Conservation (phyloP, 2,888 invertebrate genomes). For the Barypeithes pellucidus region DNA sequence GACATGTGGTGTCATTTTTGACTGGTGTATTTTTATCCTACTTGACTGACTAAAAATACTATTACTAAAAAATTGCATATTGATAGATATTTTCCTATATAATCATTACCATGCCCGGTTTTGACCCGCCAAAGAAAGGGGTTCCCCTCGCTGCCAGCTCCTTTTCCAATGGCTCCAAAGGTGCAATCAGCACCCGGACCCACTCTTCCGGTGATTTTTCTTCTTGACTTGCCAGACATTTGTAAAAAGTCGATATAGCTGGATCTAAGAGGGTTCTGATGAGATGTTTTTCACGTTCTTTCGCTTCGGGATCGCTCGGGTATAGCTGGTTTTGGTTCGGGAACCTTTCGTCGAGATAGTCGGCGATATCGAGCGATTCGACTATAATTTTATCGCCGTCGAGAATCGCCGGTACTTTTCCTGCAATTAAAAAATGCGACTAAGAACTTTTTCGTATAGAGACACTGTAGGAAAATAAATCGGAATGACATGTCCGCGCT, state of each 20-base stretch:
- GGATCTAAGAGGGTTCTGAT: constrained; percentile 63
- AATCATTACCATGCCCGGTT: constrained; percentile 64
- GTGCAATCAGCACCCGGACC: constrained; percentile 60
- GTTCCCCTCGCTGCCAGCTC: constrained; percentile 61
- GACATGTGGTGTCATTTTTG: no score
- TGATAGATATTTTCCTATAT: background rate
- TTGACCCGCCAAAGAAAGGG: constrained; percentile 64
- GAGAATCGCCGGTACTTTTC: constrained; percentile 72
- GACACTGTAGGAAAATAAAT: no score
- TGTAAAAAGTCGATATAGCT: constrained; percentile 57
- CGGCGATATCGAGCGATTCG: constrained; percentile 73
- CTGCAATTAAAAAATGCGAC: constrained; percentile 60
- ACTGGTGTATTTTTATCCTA: no score
- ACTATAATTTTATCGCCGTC: constrained; percentile 70
- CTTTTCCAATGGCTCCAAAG: constrained; percentile 63
- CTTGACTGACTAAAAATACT: no score
- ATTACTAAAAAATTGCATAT: background rate
- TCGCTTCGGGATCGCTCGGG: constrained; percentile 68
- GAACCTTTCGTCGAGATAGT: constrained; percentile 74
- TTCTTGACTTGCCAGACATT: constrained; percentile 57
- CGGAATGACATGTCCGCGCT: no score
- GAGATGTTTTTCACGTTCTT: constrained; percentile 62
- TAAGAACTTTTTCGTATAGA: no score
- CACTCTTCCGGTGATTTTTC: constrained; percentile 62
- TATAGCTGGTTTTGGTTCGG: constrained; percentile 72